Base-by-base conservation (phyloP, 1,140 invertebrate species). In the Drosophila kanapiae region DNA sequence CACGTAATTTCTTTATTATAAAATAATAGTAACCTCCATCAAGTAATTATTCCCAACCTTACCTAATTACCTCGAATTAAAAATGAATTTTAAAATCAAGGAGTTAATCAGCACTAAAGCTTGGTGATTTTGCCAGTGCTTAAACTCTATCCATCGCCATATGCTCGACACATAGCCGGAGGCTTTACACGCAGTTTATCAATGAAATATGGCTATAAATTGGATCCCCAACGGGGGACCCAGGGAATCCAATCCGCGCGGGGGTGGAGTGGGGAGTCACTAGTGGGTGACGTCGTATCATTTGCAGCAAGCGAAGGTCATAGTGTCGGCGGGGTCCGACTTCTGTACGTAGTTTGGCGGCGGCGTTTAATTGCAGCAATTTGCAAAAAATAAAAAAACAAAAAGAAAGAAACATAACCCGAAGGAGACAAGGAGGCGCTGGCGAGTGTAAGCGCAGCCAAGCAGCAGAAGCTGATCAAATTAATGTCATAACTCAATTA, bases 401-500 rank as follows among this genome's bases (percentile, higher is more conserved):
- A 51, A 4, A 47, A n/a, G n/a, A 14, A 8, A n/a, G 13, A 31
- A 33, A 51, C 13, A 43, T 42, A 38, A 18, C 6, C 35, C 43
- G 18, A 71, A 57, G 62, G 68, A 57, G 29, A 54, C 38, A 14
- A n/a, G 38, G 38, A 40, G 38, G 45, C 23, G 23, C 23, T 23
- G 23, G 23, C 27, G 31, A 49, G 62, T 27, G 62, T 27, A 54
- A 54, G 43, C 31, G 18, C 31, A 45, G 42, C 33, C 16, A 42
- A 62, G 37, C 53, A 58, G n/a, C 60, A 16, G 38, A 61, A 68
- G 37, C 72, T 75, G 86, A 90, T 90, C 85, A 90, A 90, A 90
- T 90, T 90, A 90, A 90, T 90, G 85, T 53, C 81, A 90, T 90
- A 90, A 90, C 81, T 90, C 78, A 90, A 90, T 90, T 90, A 90